phyloP scores from a whole-genome alignment of 2,113 vertebrate species.

The Chlorodrepanis virens region DNA sequence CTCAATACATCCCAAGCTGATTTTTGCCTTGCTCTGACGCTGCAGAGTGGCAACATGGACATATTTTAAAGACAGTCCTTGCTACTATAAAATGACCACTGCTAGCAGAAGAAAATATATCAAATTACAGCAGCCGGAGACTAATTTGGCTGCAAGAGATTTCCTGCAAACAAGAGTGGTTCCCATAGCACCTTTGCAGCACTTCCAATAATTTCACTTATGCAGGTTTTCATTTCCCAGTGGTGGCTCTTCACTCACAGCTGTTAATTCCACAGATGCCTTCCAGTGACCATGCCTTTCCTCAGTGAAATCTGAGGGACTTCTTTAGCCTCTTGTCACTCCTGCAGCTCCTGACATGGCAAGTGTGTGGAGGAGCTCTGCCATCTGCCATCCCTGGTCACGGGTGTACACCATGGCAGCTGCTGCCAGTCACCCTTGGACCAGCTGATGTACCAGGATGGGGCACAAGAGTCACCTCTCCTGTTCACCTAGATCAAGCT shows the following conservation, averaged over 20 bases:
- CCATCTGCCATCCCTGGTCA: fast-evolving
- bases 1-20: not conserved
- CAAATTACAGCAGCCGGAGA: not conserved
- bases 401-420: fast-evolving
- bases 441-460: not conserved
- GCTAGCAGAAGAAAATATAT: not conserved
- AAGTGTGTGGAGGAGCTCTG: not conserved
- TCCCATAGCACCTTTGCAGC: not conserved
- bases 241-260: not conserved
- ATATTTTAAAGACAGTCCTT: not conserved
- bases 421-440: not conserved
- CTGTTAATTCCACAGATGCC: not conserved
- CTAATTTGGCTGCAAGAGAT: not conserved
- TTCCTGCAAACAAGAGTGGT: not conserved
- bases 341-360: not conserved
- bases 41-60: not conserved
- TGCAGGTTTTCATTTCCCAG: not conserved
- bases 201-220: not conserved
- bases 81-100: not conserved
- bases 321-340: not conserved
- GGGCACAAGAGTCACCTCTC: not conserved
- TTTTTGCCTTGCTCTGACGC: not conserved
- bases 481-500: not conserved
- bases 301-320: not conserved
- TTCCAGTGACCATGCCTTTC: not conserved